Evolutionary conservation across 2,113 vertebrate genomes (phyloP), one percentile per base, ranked within the genome.

Genomic region (Regulus satrapa): DNA sequence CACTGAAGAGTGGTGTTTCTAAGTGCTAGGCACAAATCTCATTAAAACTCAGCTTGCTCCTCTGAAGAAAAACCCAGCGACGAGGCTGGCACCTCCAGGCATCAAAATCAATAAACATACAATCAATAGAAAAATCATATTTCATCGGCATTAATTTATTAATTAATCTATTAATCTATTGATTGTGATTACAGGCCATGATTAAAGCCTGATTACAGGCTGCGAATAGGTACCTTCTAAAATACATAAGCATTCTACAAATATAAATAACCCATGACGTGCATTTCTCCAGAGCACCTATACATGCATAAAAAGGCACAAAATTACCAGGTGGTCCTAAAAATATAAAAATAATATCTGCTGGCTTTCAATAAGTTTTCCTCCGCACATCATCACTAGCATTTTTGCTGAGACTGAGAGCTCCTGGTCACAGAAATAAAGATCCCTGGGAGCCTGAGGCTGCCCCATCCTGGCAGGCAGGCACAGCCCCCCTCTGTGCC

Each of bases 81-180:
- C 10, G 8, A 92, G 51, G 91, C 16, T 85, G 88, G 72, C 54
- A 92, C 85, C 92, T 93, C 43, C 75, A 96, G 68, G 41, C 46
- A 88, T 20, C 55, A 62, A 63, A 95, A 81, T 72, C 79, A 96
- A 93, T 80, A 84, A 77, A 85, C 36, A 46, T 36, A 81, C 54
- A 81, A 71, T 89, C 74, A 88, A 95, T 71, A 85, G 23, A 93
- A 92, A 94, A 77, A 87, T 68, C 74, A 66, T 58, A 24, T 75
- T 73, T 93, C 81, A 87, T 28, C 62, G 71, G 69, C 5, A 12
- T 58, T 85, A 72, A 74, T 83, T 79, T 68, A 91, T 80, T 92
- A 80, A 94, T 92, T 94, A 94, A 90, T 80, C 58, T 79, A 95
- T 56, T 96, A 96, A 95, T 91, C 86, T 89, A 97, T 63, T 93